Conservation (phyloP, 2,797 vertebrate genomes). For the Scolopax bukidnonensis region DNA sequence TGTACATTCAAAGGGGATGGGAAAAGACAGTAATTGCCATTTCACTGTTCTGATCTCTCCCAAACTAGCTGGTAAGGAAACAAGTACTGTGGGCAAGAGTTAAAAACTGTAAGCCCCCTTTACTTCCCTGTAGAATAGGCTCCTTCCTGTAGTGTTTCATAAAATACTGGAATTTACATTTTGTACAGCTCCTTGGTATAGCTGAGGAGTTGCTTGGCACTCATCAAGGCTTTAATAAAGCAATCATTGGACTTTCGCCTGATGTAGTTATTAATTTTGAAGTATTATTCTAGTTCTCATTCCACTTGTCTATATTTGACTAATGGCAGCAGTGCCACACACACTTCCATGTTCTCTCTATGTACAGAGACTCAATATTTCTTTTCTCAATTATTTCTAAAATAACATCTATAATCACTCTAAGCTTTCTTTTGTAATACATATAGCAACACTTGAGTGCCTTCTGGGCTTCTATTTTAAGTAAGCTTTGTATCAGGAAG, state of each 20-base stretch:
- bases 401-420: conserved; percentile 41
- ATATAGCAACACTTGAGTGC: background rate
- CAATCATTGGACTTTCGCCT: conserved; percentile 53
- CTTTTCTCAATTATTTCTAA: conserved; percentile 29
- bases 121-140: background rate
- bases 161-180: conserved; percentile 13
- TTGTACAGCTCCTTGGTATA: background rate
- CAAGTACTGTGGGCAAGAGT: background rate
- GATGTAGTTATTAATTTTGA: conserved; percentile 59
- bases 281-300: conserved; percentile 56
- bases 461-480: conserved; percentile 9
- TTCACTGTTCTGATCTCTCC: background rate
- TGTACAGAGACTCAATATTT: conserved; percentile 16
- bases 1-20: background rate
- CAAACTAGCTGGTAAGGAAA: background rate
- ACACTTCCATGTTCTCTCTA: background rate
- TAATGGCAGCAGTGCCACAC: conserved; percentile 14
- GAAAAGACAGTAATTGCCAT: background rate
- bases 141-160: background rate
- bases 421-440: conserved; percentile 14
- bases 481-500: background rate
- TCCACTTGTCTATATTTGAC: conserved; percentile 54
- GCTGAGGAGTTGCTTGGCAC: background rate
- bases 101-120: background rate
- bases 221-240: conserved; percentile 55